phyloP scores from a whole-genome alignment of 2,797 vertebrate species.

The Sciurus vulgaris region DNA sequence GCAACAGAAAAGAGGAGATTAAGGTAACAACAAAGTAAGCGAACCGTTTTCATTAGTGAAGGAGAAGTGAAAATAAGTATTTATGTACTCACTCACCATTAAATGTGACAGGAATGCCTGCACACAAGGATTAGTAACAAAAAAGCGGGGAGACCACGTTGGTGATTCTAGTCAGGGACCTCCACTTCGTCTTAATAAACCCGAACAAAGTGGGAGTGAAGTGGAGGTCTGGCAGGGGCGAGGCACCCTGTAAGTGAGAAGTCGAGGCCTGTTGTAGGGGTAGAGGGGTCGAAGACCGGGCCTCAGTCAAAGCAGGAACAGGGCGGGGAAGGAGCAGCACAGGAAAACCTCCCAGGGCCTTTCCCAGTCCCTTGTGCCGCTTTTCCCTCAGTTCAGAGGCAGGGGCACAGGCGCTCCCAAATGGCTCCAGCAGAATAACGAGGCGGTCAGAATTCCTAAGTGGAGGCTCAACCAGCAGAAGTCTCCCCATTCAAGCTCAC shows the following conservation, averaged over 20 bases:
- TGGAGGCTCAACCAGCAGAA: background rate
- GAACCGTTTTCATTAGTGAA: background rate
- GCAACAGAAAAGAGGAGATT: slow-evolving; percentile 16
- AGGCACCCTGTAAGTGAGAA: background rate
- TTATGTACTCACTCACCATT: background rate
- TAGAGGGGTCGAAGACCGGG: background rate
- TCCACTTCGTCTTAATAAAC: background rate
- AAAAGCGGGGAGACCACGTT: background rate
- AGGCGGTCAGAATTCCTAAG: background rate
- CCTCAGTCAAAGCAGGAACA: background rate
- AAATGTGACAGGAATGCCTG: background rate
- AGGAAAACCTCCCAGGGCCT: background rate
- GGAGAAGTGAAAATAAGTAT: background rate
- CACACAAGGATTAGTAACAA: background rate
- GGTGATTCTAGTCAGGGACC: background rate
- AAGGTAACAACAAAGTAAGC: background rate
- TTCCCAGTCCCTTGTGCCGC: background rate
- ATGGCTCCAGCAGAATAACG: background rate
- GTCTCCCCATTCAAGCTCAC: fast-evolving
- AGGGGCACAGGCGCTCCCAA: fast-evolving
- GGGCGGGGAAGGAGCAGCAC: background rate
- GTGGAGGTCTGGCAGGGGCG: background rate
- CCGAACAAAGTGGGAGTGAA: background rate
- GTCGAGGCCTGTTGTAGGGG: fast-evolving
- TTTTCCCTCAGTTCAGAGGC: background rate